A percentile compares a stretch with the other conserved stretches of the same genome.
Conservation (phyloP, 1,140 invertebrate species). For the Thereuonema tuberculata region DNA sequence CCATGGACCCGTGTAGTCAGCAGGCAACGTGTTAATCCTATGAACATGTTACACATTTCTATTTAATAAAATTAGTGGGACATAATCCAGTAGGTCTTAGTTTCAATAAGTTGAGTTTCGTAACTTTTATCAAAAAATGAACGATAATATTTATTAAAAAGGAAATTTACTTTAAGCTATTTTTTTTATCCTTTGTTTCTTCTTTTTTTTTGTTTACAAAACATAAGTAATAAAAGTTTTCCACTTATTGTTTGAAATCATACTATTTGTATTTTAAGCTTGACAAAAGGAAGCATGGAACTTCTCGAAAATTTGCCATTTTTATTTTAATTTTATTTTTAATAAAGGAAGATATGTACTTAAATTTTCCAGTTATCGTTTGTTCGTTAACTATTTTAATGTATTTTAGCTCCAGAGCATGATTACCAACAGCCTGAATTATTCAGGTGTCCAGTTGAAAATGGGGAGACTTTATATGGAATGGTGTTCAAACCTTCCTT, state of each 20-base stretch:
- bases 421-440: slow-evolving; percentile 53
- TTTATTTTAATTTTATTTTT: neutral
- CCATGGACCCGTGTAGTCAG: no score
- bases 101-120: slow-evolving; percentile 1
- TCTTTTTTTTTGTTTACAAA: neutral
- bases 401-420: slow-evolving; percentile 34
- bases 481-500: slow-evolving; percentile 83
- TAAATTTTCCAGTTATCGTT: neutral
- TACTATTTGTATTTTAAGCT: no score
- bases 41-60: no score
- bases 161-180: neutral
- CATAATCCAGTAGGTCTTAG: neutral
- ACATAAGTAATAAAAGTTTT: neutral
- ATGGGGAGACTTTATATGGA: slow-evolving; percentile 64
- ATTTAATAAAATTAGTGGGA: neutral
- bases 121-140: neutral
- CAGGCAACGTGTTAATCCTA: no score
- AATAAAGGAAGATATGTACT: neutral
- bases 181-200: no score
- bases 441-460: slow-evolving; percentile 51
- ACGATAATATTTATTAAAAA: neutral
- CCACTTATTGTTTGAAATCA: no score
- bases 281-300: no score
- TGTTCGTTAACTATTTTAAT: neutral
- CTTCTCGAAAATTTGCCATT: no score